These are phyloP conservation scores for Drosophila pegasa DNA, from an alignment of 2,888 invertebrate genomes.

Conservation along the genomic window DNA sequence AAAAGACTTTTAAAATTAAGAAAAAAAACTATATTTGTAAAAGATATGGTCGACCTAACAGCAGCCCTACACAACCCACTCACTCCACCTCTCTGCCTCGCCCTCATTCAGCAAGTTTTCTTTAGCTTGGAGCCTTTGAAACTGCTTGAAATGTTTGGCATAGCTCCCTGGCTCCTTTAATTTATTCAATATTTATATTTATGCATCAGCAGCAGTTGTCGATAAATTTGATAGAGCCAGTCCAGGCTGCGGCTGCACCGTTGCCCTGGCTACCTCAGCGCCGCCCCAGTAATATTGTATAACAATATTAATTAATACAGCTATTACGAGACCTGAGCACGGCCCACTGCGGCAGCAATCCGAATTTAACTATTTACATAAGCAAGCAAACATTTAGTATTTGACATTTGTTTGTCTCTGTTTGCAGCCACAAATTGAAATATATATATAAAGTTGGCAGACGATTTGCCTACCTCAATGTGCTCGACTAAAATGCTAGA, in stretches of 20 bases:
- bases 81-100: not conserved
- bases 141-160: not conserved
- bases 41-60: too few species aligned
- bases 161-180: not conserved
- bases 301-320: constrained; percentile 6
- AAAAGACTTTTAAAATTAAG: too few species aligned
- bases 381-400: constrained; percentile 10
- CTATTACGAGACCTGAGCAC: not conserved
- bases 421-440: constrained; percentile 10
- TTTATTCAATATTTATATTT: not conserved
- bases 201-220: not conserved
- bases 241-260: not conserved
- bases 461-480: constrained; percentile 32
- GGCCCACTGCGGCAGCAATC: not conserved
- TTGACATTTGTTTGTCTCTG: constrained; percentile 17
- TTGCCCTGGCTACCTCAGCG: not conserved
- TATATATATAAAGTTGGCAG: not conserved
- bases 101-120: not conserved
- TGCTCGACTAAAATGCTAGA: constrained; percentile 8
- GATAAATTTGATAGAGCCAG: not conserved
- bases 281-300: not conserved
- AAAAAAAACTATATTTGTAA: too few species aligned
- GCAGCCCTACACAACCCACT: not conserved
- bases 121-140: not conserved
- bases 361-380: not conserved